These are phyloP conservation scores for Noctua pronuba DNA, from an alignment of 2,888 invertebrate species.

Conservation along the genomic window DNA sequence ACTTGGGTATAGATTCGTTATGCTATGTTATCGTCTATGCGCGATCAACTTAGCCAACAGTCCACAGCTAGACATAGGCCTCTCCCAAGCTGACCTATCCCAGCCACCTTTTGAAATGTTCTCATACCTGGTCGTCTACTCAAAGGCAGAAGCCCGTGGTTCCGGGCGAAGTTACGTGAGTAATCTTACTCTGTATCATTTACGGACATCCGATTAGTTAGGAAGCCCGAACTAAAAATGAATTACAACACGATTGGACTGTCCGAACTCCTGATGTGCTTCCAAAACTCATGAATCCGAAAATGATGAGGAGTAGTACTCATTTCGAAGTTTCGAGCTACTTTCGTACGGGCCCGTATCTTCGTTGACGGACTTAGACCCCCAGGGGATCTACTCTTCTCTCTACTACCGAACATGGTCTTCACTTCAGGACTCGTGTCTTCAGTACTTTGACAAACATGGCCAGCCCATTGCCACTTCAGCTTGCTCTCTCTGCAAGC, in stretches of 20 bases:
- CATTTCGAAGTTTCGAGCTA: background rate
- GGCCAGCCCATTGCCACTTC: background rate
- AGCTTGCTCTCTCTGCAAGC: background rate
- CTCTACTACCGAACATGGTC: background rate
- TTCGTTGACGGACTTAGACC: background rate
- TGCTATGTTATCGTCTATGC: background rate
- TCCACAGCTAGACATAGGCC: background rate
- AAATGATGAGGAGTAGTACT: background rate
- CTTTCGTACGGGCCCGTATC: background rate
- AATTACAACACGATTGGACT: background rate
- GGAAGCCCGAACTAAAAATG: background rate
- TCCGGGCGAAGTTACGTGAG: background rate
- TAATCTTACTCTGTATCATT: background rate
- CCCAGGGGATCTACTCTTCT: background rate
- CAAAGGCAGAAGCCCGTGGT: background rate
- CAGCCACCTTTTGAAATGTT: background rate
- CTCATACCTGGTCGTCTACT: background rate
- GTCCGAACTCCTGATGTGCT: background rate
- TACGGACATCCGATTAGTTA: background rate
- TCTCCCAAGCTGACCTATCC: background rate
- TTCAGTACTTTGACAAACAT: background rate
- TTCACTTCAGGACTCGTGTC: background rate
- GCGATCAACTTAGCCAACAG: background rate
- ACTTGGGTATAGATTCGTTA: background rate
- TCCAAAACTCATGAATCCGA: too few relatives aligned